These are phyloP conservation scores for Chesias legatella DNA, from an alignment of 2,888 invertebrate genomes.

Conservation along the genomic window DNA sequence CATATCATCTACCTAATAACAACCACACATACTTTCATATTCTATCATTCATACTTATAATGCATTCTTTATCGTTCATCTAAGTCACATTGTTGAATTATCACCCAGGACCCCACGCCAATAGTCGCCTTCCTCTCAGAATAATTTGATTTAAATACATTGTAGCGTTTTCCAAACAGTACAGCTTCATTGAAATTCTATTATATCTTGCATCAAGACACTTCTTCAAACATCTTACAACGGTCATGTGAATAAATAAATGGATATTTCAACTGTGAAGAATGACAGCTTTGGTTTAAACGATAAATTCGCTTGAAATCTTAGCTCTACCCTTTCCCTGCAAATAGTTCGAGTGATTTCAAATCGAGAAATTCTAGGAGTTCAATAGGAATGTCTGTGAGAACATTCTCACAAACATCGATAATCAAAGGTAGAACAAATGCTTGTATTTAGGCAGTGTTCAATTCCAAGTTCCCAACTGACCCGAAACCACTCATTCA, in stretches of 20 bases:
- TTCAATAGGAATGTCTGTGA: constrained; percentile 44
- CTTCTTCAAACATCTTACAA: neutral
- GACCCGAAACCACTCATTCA: constrained; percentile 48
- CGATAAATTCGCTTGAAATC: constrained; percentile 50
- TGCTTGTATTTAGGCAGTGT: constrained; percentile 28
- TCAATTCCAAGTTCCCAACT: constrained; percentile 28
- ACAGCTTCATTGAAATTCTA: too few species aligned
- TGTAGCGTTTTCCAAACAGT: too few species aligned
- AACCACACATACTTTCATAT: constrained; percentile 25
- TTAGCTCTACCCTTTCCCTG: constrained; percentile 50
- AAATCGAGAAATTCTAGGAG: constrained; percentile 31
- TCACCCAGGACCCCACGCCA: constrained; percentile 46
- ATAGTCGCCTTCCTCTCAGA: constrained; percentile 12
- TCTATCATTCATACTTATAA: constrained; percentile 12
- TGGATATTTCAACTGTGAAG: constrained; percentile 4
- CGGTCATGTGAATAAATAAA: constrained; percentile 10
- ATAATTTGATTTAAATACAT: too few species aligned
- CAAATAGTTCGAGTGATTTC: constrained; percentile 64
- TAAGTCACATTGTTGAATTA: constrained; percentile 50
- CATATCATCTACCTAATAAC: too few species aligned
- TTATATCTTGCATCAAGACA: neutral
- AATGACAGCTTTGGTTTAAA: constrained; percentile 28
- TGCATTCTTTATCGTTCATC: constrained; percentile 7
- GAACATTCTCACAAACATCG: constrained; percentile 39
- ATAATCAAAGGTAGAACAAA: constrained; percentile 26